A percentile compares a stretch with the other conserved stretches of the same genome.
Conservation (phyloP, 2,888 invertebrate species). For the Drosophila mulleri region DNA sequence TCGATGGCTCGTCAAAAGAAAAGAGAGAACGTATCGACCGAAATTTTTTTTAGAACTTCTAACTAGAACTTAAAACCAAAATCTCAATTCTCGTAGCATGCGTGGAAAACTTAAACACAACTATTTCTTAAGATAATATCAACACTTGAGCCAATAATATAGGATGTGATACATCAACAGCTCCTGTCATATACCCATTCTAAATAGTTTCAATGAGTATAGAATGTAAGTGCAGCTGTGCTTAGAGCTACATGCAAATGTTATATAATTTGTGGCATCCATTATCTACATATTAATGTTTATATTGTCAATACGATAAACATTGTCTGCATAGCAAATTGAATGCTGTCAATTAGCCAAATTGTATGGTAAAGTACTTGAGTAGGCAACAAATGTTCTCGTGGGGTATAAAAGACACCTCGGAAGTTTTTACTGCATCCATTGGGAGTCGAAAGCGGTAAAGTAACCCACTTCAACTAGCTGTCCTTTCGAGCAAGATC, state of each 20-base stretch:
- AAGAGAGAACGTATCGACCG: not conserved
- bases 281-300: conserved; percentile 25
- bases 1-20: not conserved
- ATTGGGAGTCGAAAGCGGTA: conserved; percentile 41
- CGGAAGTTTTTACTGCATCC: conserved; percentile 8
- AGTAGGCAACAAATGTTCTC: not conserved
- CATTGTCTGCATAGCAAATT: conserved; percentile 1
- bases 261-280: conserved; percentile 22
- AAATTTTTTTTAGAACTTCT: not conserved
- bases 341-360: conserved; percentile 35
- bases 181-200: not conserved
- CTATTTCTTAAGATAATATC: not conserved
- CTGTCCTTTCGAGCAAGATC: conserved; percentile 46
- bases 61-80: not conserved
- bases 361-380: conserved; percentile 35
- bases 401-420: conserved; percentile 56
- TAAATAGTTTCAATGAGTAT: not conserved
- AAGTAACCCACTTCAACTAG: conserved; percentile 54
- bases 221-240: conserved; percentile 2
- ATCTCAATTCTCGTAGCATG: not conserved
- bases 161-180: not conserved
- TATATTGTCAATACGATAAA: conserved; percentile 20
- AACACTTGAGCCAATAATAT: not conserved
- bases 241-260: conserved; percentile 19
- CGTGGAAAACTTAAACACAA: not conserved